Base-by-base conservation (phyloP, 2,888 invertebrate genomes). In the Stenolophus ochropezus region DNA sequence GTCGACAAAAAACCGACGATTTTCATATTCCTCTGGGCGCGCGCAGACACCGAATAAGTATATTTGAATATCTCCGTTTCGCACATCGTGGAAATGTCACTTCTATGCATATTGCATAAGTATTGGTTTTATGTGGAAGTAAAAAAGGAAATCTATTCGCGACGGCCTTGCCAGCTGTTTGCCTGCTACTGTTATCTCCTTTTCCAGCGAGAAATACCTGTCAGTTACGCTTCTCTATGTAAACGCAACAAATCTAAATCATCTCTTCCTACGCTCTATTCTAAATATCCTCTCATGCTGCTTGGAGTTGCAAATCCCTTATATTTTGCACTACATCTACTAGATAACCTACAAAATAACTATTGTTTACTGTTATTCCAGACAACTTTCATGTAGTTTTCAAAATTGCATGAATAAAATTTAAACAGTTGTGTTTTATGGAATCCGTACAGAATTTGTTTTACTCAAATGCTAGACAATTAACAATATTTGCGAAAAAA, bases 61-160 rank as follows among this genome's bases (percentile, higher is more conserved):
- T 80, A 80, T 80, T 80, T 80, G 80, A 80, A 80, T 80, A 80
- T 80, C 73, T 47, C 47, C 80, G 51, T 79, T 79, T 69, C 47
- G 79, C 33, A 79, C 79, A 71, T 69, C 79, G 73, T 80, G 71
- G 47, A 73, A 73, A 80, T 80, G 80, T 80, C 80, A 80, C 80
- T 56, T 80, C 73, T 73, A 73, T 80, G 73, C 80, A 80, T 80
- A 80, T 80, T 80, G 80, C 80, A 80, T 80, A 73, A 80, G 80
- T 80, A 73, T 73, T 79, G 79, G 71, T 79, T 79, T 73, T 73
- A 80, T 80, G 73, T 71, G 56, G 18, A 73, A 80, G 80, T 58
- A 80, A 73, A 78, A 65, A 65, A 53, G 65, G 71, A 77, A 77
- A 61, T 77, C 61, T 77, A 61, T 47, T 77, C 77, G 77, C 21